Conservation (phyloP, 1,140 invertebrate genomes). For the Apis florea region DNA sequence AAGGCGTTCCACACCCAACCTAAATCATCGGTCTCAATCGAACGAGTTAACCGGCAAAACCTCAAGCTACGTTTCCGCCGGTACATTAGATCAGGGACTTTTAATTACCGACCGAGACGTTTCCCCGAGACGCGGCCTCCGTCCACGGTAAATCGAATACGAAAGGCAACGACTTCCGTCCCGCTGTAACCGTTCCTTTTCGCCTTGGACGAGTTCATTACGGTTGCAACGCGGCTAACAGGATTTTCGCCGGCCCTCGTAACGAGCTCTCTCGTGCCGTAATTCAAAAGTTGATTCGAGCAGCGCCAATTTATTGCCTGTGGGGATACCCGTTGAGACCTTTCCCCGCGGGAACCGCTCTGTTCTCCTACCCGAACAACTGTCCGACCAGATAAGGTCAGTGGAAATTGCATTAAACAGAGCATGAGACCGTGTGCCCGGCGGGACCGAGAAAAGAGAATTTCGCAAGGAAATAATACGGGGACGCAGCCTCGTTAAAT, state of each 20-base stretch:
- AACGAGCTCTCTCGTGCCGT: constrained; percentile 57
- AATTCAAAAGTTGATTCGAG: constrained; percentile 65
- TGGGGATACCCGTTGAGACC: neutral
- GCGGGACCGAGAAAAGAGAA: neutral
- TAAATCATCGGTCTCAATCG: neutral
- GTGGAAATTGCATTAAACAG: constrained; percentile 32
- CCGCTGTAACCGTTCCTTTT: neutral
- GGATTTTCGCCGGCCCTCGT: constrained; percentile 48
- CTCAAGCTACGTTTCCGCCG: neutral
- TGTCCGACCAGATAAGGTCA: constrained; percentile 4
- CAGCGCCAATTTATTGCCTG: constrained; percentile 46
- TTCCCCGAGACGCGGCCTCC: neutral
- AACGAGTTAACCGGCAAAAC: neutral
- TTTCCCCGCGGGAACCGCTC: neutral
- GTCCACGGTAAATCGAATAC: neutral
- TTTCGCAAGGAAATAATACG: neutral
- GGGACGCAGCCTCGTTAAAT: neutral
- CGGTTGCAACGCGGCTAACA: constrained; percentile 57
- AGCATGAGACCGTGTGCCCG: neutral
- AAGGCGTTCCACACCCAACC: too few relatives aligned
- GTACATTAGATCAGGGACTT: neutral
- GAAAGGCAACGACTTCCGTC: constrained; percentile 1
- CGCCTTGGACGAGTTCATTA: constrained; percentile 55
- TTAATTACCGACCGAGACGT: neutral
- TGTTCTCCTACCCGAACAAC: neutral